Conservation (phyloP, 37 sponge, comb jelly and placozoan species). For the Geodia barretti region DNA sequence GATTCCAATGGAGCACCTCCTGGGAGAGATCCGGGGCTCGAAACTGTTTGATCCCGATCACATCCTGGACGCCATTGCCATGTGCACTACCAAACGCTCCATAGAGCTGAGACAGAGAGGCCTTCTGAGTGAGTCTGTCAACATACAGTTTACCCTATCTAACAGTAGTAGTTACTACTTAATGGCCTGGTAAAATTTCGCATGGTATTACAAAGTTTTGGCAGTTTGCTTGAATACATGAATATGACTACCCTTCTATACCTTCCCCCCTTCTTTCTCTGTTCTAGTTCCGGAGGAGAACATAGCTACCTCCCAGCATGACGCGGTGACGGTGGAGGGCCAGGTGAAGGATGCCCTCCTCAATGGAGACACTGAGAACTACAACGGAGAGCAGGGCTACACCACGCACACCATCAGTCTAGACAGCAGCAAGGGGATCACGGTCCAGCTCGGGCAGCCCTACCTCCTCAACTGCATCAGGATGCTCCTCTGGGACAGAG, state of each 20-base stretch:
- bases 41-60: constrained; percentile 55
- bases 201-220: too few species aligned
- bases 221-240: too few species aligned
- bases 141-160: too few species aligned
- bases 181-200: too few species aligned
- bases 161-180: too few species aligned
- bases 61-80: constrained; percentile 77
- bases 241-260: neutral
- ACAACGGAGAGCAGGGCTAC: constrained; percentile 83
- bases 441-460: constrained; percentile 78
- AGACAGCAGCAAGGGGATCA: constrained; percentile 79
- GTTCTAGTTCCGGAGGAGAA: constrained; percentile 92
- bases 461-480: constrained; percentile 87
- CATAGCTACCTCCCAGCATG: constrained; percentile 75
- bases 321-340: constrained; percentile 65
- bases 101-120: constrained; percentile 61
- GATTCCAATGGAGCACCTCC: constrained; percentile 51
- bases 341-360: constrained; percentile 67
- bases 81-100: neutral
- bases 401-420: constrained; percentile 71
- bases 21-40: constrained; percentile 54
- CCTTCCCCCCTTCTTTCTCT: too few species aligned
- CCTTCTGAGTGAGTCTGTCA: constrained; percentile 71
- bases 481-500: constrained; percentile 93
- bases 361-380: constrained; percentile 84